These are phyloP conservation scores for Papilio machaon DNA, from an alignment of 1,140 invertebrate species.

Conservation along the genomic window DNA sequence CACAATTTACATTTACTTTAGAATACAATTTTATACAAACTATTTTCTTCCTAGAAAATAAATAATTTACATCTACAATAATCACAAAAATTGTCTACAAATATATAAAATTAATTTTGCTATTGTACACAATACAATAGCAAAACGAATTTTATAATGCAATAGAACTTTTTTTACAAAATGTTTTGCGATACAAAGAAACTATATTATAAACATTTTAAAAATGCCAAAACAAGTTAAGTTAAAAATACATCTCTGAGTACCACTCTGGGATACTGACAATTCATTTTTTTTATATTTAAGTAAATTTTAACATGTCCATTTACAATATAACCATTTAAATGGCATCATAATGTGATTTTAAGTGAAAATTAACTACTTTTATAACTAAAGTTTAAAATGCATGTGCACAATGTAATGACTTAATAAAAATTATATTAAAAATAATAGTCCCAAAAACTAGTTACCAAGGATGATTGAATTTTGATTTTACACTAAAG, in stretches of 20 bases:
- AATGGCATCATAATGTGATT: not conserved
- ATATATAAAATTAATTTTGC: no score
- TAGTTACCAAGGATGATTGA: not conserved
- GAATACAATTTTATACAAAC: conserved; percentile 11
- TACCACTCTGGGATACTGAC: not conserved
- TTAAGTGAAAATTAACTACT: not conserved
- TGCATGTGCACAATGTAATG: not conserved
- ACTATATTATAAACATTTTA: not conserved
- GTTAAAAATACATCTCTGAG: not conserved
- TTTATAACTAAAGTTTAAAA: not conserved
- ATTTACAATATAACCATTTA: not conserved
- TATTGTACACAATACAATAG: conserved; percentile 7
- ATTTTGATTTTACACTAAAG: not conserved
- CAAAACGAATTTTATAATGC: conserved; percentile 5
- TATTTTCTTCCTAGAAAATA: conserved; percentile 32
- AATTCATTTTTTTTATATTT: not conserved
- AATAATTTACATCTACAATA: conserved; percentile 41
- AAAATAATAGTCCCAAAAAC: not conserved
- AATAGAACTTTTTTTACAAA: not conserved
- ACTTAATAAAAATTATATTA: not conserved
- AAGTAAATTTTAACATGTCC: not conserved
- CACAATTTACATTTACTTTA: conserved; percentile 18
- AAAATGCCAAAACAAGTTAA: not conserved
- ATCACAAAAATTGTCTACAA: conserved; percentile 27
- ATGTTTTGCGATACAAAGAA: conserved; percentile 16